A percentile compares a stretch with the other conserved stretches of the same genome.
Conservation (phyloP, 2,888 invertebrate species). For the Brenthis daphne region DNA sequence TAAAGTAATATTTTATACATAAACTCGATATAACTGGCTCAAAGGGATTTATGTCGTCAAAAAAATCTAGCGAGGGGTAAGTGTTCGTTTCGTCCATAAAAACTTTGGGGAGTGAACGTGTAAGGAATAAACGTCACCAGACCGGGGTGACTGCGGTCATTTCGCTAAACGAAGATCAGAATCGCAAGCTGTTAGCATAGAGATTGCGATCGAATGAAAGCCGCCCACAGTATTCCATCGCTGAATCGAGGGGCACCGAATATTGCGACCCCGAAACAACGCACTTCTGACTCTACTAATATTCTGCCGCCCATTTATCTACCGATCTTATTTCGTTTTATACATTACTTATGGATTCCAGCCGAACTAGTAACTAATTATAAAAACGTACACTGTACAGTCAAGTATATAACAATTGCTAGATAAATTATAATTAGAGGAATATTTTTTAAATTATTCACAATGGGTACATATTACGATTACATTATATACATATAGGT, state of each 20-base stretch:
- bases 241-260: slow-evolving; percentile 72
- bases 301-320: slow-evolving; percentile 66
- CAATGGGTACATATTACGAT: neutral
- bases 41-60: slow-evolving; percentile 54
- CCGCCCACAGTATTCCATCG: slow-evolving; percentile 78
- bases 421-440: too few relatives aligned
- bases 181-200: slow-evolving; percentile 82
- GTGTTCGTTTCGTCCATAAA: slow-evolving; percentile 72
- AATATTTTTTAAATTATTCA: neutral
- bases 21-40: slow-evolving; percentile 30
- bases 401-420: neutral
- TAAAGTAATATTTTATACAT: slow-evolving; percentile 30
- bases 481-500: neutral
- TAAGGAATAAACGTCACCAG: slow-evolving; percentile 78
- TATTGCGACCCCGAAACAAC: slow-evolving; percentile 76
- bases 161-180: slow-evolving; percentile 82
- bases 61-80: slow-evolving; percentile 66
- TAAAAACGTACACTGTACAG: neutral
- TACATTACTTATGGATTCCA: slow-evolving; percentile 36
- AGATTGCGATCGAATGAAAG: slow-evolving; percentile 81
- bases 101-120: slow-evolving; percentile 78
- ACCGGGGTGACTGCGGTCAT: slow-evolving; percentile 80
- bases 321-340: slow-evolving; percentile 64
- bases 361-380: neutral
- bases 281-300: slow-evolving; percentile 70